Evolutionary conservation across 1,140 invertebrate species (phyloP), one percentile per base, ranked within the genome.

Genomic region (Ceratoteleas bidentatus): DNA sequence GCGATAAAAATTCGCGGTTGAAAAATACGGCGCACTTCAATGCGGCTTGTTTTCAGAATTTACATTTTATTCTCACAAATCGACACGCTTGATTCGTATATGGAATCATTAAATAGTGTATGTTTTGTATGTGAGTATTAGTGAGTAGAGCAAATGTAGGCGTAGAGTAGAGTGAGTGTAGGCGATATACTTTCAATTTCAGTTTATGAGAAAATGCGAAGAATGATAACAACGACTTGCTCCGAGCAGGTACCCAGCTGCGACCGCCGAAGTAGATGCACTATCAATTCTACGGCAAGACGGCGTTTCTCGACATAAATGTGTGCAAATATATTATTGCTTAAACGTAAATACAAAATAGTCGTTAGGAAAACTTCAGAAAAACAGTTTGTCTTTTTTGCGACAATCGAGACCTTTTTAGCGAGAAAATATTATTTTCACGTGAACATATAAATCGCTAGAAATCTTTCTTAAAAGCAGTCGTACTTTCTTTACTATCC

Each of bases 141-240:
- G 24, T 24, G 24, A 24, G 24, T 24, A 24, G 4, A 24, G 52
- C 13, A 54, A 60, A 5, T 13, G 47, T 66, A 60, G 53, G 38
- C 45, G 61, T n/a, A n/a, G 24, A 24, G 24, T 24, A 24, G 4
- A 24, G 52, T 11, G 62, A 60, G 6, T 13, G 47, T 66, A 60
- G 53, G 38, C 45, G 66, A 76, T 68, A 64, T 61, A 76, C 72
- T 75, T 75, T 75, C 73, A 76, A 64, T 76, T 76, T 66, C 62
- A 65, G 38, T 61, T 72, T 61, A 72, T 72, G 57, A 47, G 57
- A 38, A 38, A 60, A 54, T 72, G 53, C 56, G 34, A 61, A 61
- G 57, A 61, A 61, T 58, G 57, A 72, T 61, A 61, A 72, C 66
- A 79, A 54, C 66, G 15, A 24, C 45, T 49, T 40, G 49, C 64